Evolutionary conservation across 2,888 invertebrate species (phyloP), one percentile per base, ranked within the genome.

Genomic region (Spicauda simplicius): DNA sequence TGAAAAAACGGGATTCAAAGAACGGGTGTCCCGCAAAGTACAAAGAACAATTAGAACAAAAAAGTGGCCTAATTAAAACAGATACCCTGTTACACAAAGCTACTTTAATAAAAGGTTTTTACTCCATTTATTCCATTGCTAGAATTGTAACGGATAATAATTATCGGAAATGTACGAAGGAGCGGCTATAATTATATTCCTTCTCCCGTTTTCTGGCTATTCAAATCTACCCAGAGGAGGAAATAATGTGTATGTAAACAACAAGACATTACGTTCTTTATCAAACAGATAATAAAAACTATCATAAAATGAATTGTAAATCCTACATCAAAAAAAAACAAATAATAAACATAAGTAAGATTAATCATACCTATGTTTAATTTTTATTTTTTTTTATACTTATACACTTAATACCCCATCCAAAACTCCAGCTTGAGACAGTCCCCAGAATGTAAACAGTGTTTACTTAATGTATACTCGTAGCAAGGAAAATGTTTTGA

Each of bases 1-100:
- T 59, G 25, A 25, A 50, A 59, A n/a, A 16, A 11, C 48, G 14
- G 48, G 19, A 45, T 25, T 56, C 20, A 56, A 37, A 52, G 57
- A 57, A 50, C 48, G 50, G 18, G 37, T 52, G 7, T 20, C 7
- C 37, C 16, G 19, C 37, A 52, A 64, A 64, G 50, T 57, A 57
- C 54, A 54, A 6, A 20, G 57, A 57, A 64, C 64, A 64, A 52
- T 57, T 50, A 50, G 37, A 64, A 64, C 57, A 64, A 57, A 63
- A 55, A 64, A 64, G 20, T 64, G 52, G 33, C 57, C 64, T 64
- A 57, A 64, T 64, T 64, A 64, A 41, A 64, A 20, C 59, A 37
- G 41, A 57, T 57, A n/a, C 54, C 25, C 18, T 52, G 20, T 11
- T 25, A 25, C 25, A 57, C 37, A 64, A 64, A 64, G 64, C 52